A percentile compares a stretch with the other conserved stretches of the same genome.
These are phyloP conservation scores for Drosophila eohydei DNA, from an alignment of 2,888 invertebrate genomes.

Conservation along the genomic window DNA sequence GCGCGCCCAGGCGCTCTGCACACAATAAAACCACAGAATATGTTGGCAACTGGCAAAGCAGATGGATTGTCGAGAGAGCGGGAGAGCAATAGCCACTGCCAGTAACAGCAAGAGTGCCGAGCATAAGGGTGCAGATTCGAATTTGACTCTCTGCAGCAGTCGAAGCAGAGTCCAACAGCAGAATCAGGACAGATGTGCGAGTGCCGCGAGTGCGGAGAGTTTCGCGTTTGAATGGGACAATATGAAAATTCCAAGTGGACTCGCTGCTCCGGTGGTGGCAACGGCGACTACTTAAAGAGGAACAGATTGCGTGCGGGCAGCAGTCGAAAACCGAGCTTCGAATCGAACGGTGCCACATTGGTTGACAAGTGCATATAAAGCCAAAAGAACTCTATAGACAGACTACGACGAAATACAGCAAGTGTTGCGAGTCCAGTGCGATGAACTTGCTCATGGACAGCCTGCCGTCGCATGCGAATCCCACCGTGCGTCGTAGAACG, in stretches of 20 bases:
- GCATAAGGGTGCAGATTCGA: slow-evolving; percentile 77
- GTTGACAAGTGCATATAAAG: slow-evolving; percentile 29
- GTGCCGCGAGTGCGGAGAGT: slow-evolving; percentile 74
- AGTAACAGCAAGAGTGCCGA: slow-evolving; percentile 13
- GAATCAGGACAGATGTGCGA: slow-evolving; percentile 84
- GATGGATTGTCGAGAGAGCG: slow-evolving; percentile 77
- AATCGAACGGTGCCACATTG: slow-evolving; percentile 58
- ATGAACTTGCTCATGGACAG: slow-evolving; percentile 89
- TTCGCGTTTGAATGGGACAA: slow-evolving; percentile 82
- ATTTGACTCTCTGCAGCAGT: slow-evolving; percentile 54
- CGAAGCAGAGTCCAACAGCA: slow-evolving; percentile 43
- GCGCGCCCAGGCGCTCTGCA: slow-evolving; percentile 53
- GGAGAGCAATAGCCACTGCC: slow-evolving; percentile 44
- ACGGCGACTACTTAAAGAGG: slow-evolving; percentile 83
- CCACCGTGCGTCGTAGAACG: slow-evolving; percentile 59
- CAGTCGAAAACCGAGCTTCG: slow-evolving; percentile 83
- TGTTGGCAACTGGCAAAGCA: slow-evolving; percentile 85
- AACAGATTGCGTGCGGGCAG: slow-evolving; percentile 84
- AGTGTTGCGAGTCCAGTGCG: slow-evolving; percentile 32
- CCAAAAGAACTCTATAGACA: background rate
- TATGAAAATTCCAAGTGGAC: slow-evolving; percentile 82
- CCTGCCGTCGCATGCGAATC: slow-evolving; percentile 64
- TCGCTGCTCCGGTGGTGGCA: slow-evolving; percentile 44
- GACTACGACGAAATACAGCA: background rate
- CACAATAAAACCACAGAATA: slow-evolving; percentile 84